A percentile compares a stretch with the other conserved stretches of the same genome.
phyloP scores from a whole-genome alignment of 2,888 invertebrate genomes.

The Ophioninae sp. region DNA sequence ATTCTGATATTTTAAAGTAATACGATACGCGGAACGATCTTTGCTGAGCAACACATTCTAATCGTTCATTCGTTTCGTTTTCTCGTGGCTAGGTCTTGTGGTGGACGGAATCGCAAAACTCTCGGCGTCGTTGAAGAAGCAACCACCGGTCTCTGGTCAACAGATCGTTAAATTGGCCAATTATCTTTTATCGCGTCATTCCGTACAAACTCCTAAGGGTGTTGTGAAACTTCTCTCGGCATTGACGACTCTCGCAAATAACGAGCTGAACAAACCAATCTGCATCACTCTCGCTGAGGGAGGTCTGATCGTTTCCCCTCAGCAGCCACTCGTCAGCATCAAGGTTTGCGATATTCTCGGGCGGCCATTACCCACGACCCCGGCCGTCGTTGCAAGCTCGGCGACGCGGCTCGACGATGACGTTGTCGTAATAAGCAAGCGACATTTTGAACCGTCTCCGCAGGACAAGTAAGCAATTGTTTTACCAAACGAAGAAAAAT shows the following conservation, averaged over 20 bases:
- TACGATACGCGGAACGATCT: not conserved
- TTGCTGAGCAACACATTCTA: not conserved
- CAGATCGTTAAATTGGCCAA: constrained; percentile 94
- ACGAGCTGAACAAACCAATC: constrained; percentile 88
- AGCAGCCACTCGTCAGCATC: constrained; percentile 88
- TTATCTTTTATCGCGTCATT: constrained; percentile 94
- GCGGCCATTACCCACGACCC: constrained; percentile 85
- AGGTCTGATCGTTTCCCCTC: constrained; percentile 87
- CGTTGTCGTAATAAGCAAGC: constrained; percentile 87
- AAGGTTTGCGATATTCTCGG: constrained; percentile 90
- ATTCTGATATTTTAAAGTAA: constrained; percentile 1
- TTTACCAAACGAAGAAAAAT: not conserved
- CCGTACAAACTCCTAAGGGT: constrained; percentile 93
- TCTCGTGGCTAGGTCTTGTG: constrained; percentile 81
- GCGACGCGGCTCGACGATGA: constrained; percentile 88
- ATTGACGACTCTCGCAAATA: constrained; percentile 86
- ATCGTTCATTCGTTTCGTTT: not conserved
- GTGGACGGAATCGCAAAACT: constrained; percentile 85
- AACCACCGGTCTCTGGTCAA: constrained; percentile 87
- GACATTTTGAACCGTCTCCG: constrained; percentile 80
- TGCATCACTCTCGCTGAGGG: constrained; percentile 91
- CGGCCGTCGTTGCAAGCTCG: constrained; percentile 88
- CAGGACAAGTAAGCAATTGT: constrained; percentile 77
- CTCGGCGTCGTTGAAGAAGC: constrained; percentile 84
- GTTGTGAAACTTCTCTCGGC: constrained; percentile 91